These are phyloP conservation scores for Thera britannica DNA, from an alignment of 2,888 invertebrate genomes.

Conservation along the genomic window DNA sequence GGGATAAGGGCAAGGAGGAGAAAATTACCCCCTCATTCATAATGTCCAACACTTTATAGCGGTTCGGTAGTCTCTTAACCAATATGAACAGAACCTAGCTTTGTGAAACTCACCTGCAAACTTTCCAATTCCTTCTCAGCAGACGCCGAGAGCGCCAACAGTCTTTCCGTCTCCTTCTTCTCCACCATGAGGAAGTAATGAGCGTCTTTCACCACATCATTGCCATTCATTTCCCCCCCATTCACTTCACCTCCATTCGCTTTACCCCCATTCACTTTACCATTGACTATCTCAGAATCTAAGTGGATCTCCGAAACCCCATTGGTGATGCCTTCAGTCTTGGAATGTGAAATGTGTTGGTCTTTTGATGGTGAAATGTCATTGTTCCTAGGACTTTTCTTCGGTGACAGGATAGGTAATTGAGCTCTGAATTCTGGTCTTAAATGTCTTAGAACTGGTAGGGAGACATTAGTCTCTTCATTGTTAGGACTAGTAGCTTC, in stretches of 20 bases:
- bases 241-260: conserved; percentile 52
- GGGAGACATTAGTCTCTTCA: conserved; percentile 62
- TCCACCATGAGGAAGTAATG: conserved; percentile 91
- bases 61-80: too few species aligned
- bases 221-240: conserved; percentile 70
- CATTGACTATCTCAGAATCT: conserved; percentile 48
- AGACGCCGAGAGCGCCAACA: conserved; percentile 87
- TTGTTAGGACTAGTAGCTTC: conserved; percentile 60
- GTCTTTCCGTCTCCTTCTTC: conserved; percentile 89
- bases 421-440: conserved; percentile 95
- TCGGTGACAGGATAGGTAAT: conserved; percentile 88
- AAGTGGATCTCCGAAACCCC: conserved; percentile 76
- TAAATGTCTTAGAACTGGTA: conserved; percentile 93
- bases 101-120: conserved; percentile 66
- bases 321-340: conserved; percentile 64
- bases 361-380: conserved; percentile 68
- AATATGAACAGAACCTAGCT: too few species aligned
- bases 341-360: conserved; percentile 53
- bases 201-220: conserved; percentile 86
- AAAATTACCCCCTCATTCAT: too few species aligned
- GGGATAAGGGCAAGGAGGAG: too few species aligned
- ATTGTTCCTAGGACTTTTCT: conserved; percentile 72
- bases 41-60: too few species aligned
- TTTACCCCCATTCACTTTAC: conserved; percentile 38
- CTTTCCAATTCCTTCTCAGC: conserved; percentile 88